Base-by-base conservation (phyloP, 1,140 invertebrate species). In the Temnothorax longispinosus region DNA sequence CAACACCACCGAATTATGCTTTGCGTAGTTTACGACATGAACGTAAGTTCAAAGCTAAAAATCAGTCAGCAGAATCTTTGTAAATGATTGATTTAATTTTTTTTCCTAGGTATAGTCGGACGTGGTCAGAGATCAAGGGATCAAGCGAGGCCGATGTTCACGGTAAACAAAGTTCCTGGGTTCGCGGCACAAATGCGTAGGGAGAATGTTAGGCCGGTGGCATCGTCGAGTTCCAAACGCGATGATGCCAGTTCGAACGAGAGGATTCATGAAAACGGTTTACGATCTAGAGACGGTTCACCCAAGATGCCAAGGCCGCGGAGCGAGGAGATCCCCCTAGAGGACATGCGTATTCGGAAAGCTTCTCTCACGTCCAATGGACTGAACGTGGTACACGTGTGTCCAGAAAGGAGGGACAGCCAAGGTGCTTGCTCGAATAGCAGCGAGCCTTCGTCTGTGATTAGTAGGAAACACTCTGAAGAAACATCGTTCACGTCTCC, bases 291-390 rank as follows among this genome's bases (percentile, higher is more conserved):
- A 18, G 98, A 98, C 47, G 96, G 95, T 50, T 98, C 97, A 47
- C 97, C 97, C 11, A 96, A 96, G 90, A 96, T 96, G 93, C 97
- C 97, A n/a, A 96, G 97, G 87, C 97, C 97, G 15, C 96, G 97
- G 32, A 98, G 97, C 64, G 97, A 98, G 92, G 98, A 98, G 92
- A 99, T 99, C 56, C 98, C 98, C 0, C 92, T 99, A 5, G 98
- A 98, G 93, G 97, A 97, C 90, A 97, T 98, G 93, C 96, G 96
- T n/a, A 82, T 93, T 69, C 87, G 94, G 50, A 94, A 94, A 92
- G 91, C 92, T 44, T 94, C 95, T 41, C 78, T 93, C 62, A 91
- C 94, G 3, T 90, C 90, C 0, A 93, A 92, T 54, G 91, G 92
- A 21, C 85, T 92, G 0, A 86, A 86, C 71, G 44, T 92, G 62